A percentile compares a stretch with the other conserved stretches of the same genome.
These are phyloP conservation scores for Heteropelma amictum DNA, from an alignment of 2,888 invertebrate species.

Conservation along the genomic window DNA sequence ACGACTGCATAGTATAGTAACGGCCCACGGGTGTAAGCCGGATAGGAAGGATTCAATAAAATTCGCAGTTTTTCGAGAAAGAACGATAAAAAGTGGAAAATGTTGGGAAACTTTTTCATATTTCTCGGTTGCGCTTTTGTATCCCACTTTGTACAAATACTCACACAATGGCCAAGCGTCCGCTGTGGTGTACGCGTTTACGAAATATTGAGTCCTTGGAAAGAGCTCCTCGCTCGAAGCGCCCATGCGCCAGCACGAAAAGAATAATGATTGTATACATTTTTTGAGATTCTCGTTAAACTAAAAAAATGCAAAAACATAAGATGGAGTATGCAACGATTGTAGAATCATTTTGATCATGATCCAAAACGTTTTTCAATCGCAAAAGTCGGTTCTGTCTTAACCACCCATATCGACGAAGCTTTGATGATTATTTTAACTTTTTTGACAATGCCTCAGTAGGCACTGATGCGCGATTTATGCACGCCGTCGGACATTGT, in stretches of 20 bases:
- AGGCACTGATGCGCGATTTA: too few species aligned
- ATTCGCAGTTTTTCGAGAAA: not conserved
- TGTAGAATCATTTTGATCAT: not conserved
- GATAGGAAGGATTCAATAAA: slow-evolving; percentile 39
- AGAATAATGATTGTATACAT: not conserved
- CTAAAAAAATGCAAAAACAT: not conserved
- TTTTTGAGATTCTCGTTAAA: not conserved
- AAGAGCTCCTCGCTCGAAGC: too few species aligned
- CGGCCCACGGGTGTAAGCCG: not conserved
- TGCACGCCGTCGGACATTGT: too few species aligned
- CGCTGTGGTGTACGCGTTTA: not conserved
- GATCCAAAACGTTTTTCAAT: not conserved
- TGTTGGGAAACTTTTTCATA: slow-evolving; percentile 4
- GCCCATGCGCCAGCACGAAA: not conserved
- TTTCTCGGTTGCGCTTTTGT: not conserved
- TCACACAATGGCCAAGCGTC: not conserved
- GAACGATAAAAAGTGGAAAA: not conserved
- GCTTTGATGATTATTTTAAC: too few species aligned
- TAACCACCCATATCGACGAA: too few species aligned
- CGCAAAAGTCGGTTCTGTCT: not conserved
- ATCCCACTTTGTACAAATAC: not conserved
- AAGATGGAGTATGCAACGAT: not conserved
- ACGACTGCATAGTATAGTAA: not conserved
- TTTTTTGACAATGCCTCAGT: too few species aligned
- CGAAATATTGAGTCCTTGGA: not conserved